These are phyloP conservation scores for Eupithecia centaureata DNA, from an alignment of 2,888 invertebrate genomes.

Conservation along the genomic window DNA sequence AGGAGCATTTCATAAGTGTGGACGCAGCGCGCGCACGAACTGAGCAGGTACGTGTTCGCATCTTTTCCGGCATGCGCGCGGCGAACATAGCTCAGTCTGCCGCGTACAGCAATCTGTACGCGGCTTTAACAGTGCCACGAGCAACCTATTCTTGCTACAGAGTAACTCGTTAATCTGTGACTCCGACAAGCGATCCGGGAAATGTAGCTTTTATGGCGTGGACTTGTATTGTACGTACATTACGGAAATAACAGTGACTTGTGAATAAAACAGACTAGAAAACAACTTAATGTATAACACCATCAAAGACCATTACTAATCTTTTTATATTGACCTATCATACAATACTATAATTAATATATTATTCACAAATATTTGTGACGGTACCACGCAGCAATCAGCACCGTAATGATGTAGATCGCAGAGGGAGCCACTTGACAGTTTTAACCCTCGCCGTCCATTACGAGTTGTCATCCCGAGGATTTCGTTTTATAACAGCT, in stretches of 20 bases:
- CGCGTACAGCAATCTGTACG: no score
- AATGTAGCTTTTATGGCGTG: slow-evolving; percentile 14
- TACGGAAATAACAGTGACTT: not conserved
- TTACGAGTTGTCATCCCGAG: slow-evolving; percentile 28
- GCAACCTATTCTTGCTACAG: slow-evolving; percentile 17
- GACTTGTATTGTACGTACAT: not conserved
- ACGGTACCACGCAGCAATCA: not conserved
- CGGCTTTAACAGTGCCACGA: slow-evolving; percentile 3
- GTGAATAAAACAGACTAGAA: not conserved
- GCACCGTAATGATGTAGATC: slow-evolving; percentile 16
- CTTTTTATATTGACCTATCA: not conserved
- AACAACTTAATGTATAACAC: not conserved
- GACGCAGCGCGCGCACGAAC: no score
- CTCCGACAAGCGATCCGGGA: slow-evolving; percentile 7
- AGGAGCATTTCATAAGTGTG: no score
- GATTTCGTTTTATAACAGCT: slow-evolving; percentile 28
- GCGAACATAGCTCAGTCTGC: no score
- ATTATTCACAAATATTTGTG: not conserved
- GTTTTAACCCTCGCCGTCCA: slow-evolving; percentile 26
- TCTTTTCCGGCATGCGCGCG: no score
- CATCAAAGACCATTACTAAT: not conserved
- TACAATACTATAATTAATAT: not conserved
- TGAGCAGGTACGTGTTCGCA: no score
- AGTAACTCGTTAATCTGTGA: slow-evolving; percentile 8
- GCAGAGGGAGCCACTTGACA: slow-evolving; percentile 32